Conservation (phyloP, 2,888 invertebrate species). For the Hemaris fuciformis region DNA sequence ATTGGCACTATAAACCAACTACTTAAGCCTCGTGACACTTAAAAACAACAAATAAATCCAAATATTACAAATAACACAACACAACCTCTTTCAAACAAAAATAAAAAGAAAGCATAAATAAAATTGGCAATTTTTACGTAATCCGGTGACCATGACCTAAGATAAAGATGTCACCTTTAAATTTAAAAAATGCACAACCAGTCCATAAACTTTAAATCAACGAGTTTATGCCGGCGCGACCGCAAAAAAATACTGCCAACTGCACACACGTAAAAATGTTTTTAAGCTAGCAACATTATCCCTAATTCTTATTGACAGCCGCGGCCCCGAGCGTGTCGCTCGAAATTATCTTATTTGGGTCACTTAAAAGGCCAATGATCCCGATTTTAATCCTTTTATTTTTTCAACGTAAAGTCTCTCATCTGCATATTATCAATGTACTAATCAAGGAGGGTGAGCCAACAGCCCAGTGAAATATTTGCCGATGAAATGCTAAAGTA, state of each 20-base stretch:
- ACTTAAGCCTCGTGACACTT: neutral
- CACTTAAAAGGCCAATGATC: conserved; percentile 71
- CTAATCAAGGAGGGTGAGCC: conserved; percentile 70
- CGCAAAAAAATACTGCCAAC: conserved; percentile 20
- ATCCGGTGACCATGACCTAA: conserved; percentile 5
- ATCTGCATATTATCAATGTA: conserved; percentile 75
- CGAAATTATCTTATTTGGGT: conserved; percentile 75
- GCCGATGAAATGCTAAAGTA: conserved; percentile 52
- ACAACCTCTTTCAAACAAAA: neutral
- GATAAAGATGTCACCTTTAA: conserved; percentile 9
- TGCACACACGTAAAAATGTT: conserved; percentile 34
- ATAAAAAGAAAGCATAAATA: conserved; percentile 1
- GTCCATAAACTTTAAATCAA: neutral
- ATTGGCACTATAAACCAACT: too few species aligned
- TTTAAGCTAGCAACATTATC: conserved; percentile 64
- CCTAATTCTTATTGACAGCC: conserved; percentile 74
- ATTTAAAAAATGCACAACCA: neutral
- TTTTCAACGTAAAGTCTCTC: conserved; percentile 63
- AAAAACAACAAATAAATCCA: neutral
- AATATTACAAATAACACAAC: neutral
- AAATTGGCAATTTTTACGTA: conserved; percentile 6
- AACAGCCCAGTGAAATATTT: conserved; percentile 72
- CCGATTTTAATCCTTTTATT: conserved; percentile 65
- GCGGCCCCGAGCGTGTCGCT: conserved; percentile 53
- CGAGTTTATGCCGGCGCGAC: neutral